Base-by-base conservation (phyloP, 2,113 vertebrate species). In the Mormoops blainvillei region DNA sequence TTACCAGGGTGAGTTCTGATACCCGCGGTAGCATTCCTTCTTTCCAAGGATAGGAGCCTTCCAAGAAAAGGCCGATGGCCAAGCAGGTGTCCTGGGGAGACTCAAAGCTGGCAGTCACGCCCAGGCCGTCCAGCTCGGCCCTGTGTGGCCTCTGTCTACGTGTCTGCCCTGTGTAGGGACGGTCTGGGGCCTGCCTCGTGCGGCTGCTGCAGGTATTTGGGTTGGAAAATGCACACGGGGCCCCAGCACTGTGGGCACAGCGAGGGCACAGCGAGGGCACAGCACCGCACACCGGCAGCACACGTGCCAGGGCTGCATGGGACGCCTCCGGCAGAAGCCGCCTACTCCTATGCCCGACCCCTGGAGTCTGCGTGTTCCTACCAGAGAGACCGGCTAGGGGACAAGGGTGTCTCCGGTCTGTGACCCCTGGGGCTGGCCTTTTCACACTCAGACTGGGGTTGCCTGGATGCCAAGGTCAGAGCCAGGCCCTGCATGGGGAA, bases 221-320 rank as follows among this genome's bases (percentile, higher is more conserved):
- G 85, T 9, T 43, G 2, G 56, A 48, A 31, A 8, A 4, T 9
- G 26, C 19, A 7, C 11, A 0, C 3, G 1, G 0, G 4, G 7
- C 2, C 2, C 36, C 2, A 0, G 4, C 5, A 3, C 12, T n/a
- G 82, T 11, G 41, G 20, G 31, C 12, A 15, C 41, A 38, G 67
- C 4, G 70, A 43, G 70, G 14, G 28, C 15, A 5, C 61, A 9
- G n/a, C n/a, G n/a, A n/a, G n/a, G n/a, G n/a, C n/a, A n/a, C 38
- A 26, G 50, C 16, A 0, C 43, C 6, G 7, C 48, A 10, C 3
- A 4, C 56, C 4, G 19, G 41, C 2, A 0, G 36, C 13, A 0
- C 9, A 8, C 16, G 77, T 9, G 24, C 52, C 52, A 0, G 28
- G 7, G 45, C 52, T 4, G 1, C 0, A 0, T 2, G 2, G 0